These are phyloP conservation scores for Heliconius ethilla DNA, from an alignment of 2,888 invertebrate species.

Conservation along the genomic window DNA sequence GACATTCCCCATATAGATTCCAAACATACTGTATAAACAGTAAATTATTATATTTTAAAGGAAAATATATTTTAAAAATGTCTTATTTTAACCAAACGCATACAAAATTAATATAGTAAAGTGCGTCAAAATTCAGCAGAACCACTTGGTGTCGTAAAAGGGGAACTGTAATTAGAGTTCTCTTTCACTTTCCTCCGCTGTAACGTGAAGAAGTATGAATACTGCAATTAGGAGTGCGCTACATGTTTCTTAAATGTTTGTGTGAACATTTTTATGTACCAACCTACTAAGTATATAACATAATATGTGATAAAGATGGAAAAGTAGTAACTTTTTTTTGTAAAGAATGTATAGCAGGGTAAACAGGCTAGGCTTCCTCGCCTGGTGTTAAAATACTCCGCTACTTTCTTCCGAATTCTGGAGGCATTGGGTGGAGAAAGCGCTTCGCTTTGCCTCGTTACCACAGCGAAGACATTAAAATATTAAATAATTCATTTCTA, in stretches of 20 bases:
- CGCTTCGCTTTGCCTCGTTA: neutral
- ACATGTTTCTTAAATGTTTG: conserved; percentile 20
- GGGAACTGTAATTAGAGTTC: conserved; percentile 19
- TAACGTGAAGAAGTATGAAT: conserved; percentile 29
- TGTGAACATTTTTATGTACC: neutral
- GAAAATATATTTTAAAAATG: neutral
- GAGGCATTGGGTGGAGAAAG: too few species aligned
- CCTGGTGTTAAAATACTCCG: neutral
- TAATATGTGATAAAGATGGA: neutral
- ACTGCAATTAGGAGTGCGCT: conserved; percentile 31
- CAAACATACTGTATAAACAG: neutral
- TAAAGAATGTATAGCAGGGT: too few species aligned
- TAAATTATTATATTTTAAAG: neutral
- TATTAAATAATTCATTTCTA: neutral
- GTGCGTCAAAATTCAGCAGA: conserved; percentile 17
- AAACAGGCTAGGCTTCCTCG: too few species aligned
- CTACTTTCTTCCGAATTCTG: neutral
- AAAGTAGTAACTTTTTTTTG: neutral
- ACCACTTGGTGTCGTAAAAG: conserved; percentile 12
- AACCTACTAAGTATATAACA: neutral
- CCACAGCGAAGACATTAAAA: neutral
- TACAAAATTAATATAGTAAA: conserved; percentile 6
- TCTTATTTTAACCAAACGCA: neutral
- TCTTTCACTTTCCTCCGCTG: conserved; percentile 15
- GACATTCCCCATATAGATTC: neutral